Base-by-base conservation (phyloP, 1,140 invertebrate genomes). In the Babylonia areolata region DNA sequence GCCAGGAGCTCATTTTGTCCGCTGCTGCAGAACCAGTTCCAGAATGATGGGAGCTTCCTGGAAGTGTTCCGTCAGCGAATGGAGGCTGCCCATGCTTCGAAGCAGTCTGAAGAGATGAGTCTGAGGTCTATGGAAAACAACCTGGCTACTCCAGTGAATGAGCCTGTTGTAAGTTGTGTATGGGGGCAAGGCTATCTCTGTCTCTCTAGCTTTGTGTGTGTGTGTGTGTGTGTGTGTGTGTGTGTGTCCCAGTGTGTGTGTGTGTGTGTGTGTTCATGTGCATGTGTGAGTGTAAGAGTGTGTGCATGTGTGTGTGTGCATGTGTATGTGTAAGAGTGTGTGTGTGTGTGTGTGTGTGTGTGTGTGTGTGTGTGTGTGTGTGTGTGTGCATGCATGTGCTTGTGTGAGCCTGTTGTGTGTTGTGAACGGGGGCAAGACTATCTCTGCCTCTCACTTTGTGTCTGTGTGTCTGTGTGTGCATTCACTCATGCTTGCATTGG, bases 11-110 rank as follows among this genome's bases (percentile, higher is more conserved):
- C 54, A 31, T 3, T 12, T 35, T 42, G 54, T 31, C 81, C 81
- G 15, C 33, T 73, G 28, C 82, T 73, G 28, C 82, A 84, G 82
- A 84, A 84, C 33, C 82, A 75, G 64, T 84, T 84, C 82, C 82
- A 69, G 33, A 84, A 84, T 73, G 82, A 84, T 28, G 82, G 82
- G 39, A 84, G 82, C 37, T 84, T 84, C 31, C 35, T 84, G n/a
- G 82, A 73, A 39, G 15, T 84, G 39, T 84, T 84, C 31, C 58
- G 69, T 17, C 64, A 84, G 69, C 37, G 69, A 33, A 84, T 84
- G 82, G 9, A 40, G 40, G 51, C 81, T 28, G 81, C 81, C 20
- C 64, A 15, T 23, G 12, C 79, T 17, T 9, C 37, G 35, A n/a
- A 35, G 51, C 42, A 31, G 81, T 39, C 81, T 69, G 81, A n/a